Evolutionary conservation across 2,113 vertebrate genomes (phyloP), one percentile per base, ranked within the genome.

Genomic region (Antigone vipio): DNA sequence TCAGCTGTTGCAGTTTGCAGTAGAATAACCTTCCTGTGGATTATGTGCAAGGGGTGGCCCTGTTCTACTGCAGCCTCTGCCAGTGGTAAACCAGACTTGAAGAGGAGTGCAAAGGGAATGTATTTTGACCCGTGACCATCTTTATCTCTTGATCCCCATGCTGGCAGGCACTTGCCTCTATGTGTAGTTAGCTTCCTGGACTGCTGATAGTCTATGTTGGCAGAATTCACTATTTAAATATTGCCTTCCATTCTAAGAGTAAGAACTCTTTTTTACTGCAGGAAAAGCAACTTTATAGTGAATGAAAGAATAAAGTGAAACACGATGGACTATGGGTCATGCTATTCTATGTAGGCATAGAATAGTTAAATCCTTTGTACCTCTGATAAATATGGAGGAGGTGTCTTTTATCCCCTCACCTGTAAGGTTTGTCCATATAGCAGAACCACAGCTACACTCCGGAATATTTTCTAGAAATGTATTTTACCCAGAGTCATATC

Each of bases 251-350:
- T 66, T 83, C 68, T 71, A 80, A 83, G 38, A 88, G 35, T 27
- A 76, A 69, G 40, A 82, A 60, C 11, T 58, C 45, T 6, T 68
- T 73, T 80, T 60, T 30, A 66, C 5, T 66, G 40, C 12, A 52
- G 49, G 55, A 92, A 90, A 88, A 92, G 14, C 11, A 58, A 8
- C 35, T 72, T 88, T 40, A 45, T 2, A 68, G 34, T 40, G 47
- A 85, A 80, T 38, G 34, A 73, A 87, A 81, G 59, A 64, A 66
- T 29, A 66, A 76, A 64, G 53, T 50, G 73, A 94, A 83, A 4
- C 26, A 49, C 0, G 0, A 19, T 58, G 42, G 40, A 56, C 30
- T 52, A 17, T 1, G 4, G 44, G 20, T 32, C 26, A 59, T 32
- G 49, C 7, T 89, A 38, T 63, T 68, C 40, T 81, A 62, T 20